Percentiles rank a stretch among this genome's conserved stretches.
Conservation (phyloP, 2,797 vertebrate species). For the Psittacula echo region DNA sequence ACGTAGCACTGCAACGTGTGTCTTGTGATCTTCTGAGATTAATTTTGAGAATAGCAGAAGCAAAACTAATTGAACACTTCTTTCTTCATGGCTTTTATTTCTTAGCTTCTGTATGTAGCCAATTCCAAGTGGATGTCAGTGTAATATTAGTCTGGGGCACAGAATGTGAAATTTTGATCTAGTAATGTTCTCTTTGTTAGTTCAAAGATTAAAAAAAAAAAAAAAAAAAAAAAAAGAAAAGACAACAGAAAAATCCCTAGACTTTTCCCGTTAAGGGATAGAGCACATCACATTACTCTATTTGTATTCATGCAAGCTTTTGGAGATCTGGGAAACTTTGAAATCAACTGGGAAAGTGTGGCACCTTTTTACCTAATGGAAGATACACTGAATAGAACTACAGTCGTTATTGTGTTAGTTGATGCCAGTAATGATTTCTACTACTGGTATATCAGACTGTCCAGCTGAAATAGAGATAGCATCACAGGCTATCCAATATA, state of each 20-base stretch:
- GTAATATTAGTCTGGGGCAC: neutral
- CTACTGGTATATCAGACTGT: neutral
- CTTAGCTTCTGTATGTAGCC: neutral
- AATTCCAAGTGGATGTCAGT: neutral
- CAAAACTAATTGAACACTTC: neutral
- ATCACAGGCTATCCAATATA: neutral
- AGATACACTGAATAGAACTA: neutral
- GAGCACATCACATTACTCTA: neutral
- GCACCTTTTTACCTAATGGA: neutral
- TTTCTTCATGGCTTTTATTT: slow-evolving; percentile 18
- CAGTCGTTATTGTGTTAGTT: neutral
- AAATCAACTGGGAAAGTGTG: neutral
- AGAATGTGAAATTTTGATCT: slow-evolving; percentile 20
- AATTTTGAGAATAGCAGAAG: slow-evolving; percentile 17
- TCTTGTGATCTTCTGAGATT: neutral
- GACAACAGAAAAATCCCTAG: neutral
- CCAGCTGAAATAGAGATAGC: neutral
- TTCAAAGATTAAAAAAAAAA: neutral
- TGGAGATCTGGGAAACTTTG: neutral
- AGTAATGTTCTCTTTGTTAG: neutral
- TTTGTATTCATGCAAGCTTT: neutral
- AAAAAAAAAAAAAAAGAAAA: neutral
- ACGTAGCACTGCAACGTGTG: neutral
- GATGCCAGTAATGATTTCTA: neutral
- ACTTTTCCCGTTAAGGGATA: neutral